These are phyloP conservation scores for Aradophagus sp. DNA, from an alignment of 1,140 invertebrate genomes.

Conservation along the genomic window DNA sequence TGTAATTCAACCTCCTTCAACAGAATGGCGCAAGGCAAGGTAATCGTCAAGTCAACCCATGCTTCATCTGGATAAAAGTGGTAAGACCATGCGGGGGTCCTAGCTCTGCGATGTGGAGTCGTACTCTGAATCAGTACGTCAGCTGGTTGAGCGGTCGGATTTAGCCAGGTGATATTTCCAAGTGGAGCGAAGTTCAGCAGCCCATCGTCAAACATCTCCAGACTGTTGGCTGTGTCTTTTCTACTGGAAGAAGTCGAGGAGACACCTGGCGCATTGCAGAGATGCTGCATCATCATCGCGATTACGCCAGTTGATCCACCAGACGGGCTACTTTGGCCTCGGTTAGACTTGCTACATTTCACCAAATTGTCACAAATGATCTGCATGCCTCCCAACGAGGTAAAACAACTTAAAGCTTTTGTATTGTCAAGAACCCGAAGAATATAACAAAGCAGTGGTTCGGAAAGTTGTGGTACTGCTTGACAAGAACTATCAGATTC, in stretches of 20 bases:
- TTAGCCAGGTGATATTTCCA: constrained; percentile 85
- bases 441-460: constrained; percentile 85
- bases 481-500: constrained; percentile 60
- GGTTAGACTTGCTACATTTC: constrained; percentile 73
- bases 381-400: constrained; percentile 78
- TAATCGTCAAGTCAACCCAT: constrained; percentile 89
- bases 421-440: constrained; percentile 82
- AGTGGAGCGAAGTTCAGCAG: constrained; percentile 92
- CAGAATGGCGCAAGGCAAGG: constrained; percentile 91
- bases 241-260: constrained; percentile 73
- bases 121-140: constrained; percentile 85
- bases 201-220: constrained; percentile 77
- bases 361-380: constrained; percentile 79
- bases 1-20: constrained; percentile 92
- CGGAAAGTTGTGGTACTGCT: constrained; percentile 79
- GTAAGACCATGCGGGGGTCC: constrained; percentile 92
- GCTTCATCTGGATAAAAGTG: constrained; percentile 94
- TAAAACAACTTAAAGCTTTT: constrained; percentile 80
- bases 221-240: constrained; percentile 77
- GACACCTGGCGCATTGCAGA: constrained; percentile 75
- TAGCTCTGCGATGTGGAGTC: constrained; percentile 85
- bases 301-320: constrained; percentile 68
- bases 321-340: constrained; percentile 62
- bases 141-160: constrained; percentile 89
- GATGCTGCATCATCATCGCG: constrained; percentile 80